A percentile compares a stretch with the other conserved stretches of the same genome.
Evolutionary conservation across 2,113 vertebrate species (phyloP).

Genomic region (Chamaea fasciata): DNA sequence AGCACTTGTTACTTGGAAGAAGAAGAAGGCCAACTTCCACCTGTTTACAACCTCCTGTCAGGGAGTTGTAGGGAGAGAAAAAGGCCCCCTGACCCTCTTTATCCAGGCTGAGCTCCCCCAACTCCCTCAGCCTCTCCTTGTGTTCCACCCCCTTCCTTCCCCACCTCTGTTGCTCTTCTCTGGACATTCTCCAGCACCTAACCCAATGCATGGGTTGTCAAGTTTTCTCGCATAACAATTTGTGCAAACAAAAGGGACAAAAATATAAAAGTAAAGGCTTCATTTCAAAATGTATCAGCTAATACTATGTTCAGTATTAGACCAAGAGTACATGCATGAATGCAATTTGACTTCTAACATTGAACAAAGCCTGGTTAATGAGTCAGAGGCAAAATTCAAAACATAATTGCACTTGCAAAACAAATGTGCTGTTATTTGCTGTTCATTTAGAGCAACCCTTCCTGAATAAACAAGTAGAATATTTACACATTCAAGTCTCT

Average conservation of each 20-base stretch:
- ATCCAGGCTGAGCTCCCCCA: neutral
- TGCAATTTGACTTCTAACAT: neutral
- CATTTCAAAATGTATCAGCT: neutral
- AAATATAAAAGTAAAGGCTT: neutral
- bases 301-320: neutral
- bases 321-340: neutral
- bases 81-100: neutral
- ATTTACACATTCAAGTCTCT: neutral
- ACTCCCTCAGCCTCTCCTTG: neutral
- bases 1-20: neutral
- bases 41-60: neutral
- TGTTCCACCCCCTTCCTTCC: neutral
- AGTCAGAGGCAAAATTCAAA: neutral
- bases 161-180: neutral
- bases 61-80: neutral
- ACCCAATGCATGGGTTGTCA: neutral
- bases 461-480: slow-evolving; percentile 7
- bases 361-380: neutral
- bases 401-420: slow-evolving; percentile 17
- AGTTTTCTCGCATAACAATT: neutral
- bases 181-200: neutral
- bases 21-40: fast-evolving
- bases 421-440: slow-evolving; percentile 4
- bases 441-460: neutral
- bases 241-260: neutral